These are phyloP conservation scores for Dasypus novemcinctus DNA, from an alignment of 2,113 vertebrate genomes.

Conservation along the genomic window DNA sequence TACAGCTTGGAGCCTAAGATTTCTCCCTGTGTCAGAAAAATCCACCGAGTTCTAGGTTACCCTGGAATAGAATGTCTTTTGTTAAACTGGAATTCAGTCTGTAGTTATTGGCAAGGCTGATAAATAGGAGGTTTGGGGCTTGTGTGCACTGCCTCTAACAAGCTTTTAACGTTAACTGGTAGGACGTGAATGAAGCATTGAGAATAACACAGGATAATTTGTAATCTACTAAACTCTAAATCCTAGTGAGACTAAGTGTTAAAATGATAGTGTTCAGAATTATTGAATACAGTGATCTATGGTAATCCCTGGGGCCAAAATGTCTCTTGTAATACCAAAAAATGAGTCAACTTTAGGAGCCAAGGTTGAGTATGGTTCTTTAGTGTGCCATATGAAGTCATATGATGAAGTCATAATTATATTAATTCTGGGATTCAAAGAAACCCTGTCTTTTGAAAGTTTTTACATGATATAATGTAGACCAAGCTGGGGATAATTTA, in stretches of 20 bases:
- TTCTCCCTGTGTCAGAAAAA: neutral
- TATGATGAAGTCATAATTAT: neutral
- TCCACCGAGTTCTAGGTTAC: neutral
- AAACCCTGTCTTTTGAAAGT: neutral
- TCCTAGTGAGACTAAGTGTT: neutral
- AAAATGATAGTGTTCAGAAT: neutral
- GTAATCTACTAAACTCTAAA: neutral
- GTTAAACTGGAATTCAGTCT: neutral
- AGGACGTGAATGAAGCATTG: neutral
- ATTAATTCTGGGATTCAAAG: neutral
- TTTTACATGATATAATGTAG: neutral
- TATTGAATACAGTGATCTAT: neutral
- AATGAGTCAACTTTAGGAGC: neutral
- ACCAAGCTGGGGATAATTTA: neutral
- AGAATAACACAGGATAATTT: conserved; percentile 1
- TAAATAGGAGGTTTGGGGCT: conserved; percentile 1
- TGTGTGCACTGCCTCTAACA: neutral
- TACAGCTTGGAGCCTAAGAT: neutral
- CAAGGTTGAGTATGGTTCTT: neutral
- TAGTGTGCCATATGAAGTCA: no score
- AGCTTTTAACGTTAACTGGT: neutral
- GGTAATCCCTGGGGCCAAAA: neutral
- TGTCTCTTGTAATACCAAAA: neutral
- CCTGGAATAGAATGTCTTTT: neutral
- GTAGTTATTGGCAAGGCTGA: neutral